Evolutionary conservation across 2,113 vertebrate genomes (phyloP).

Genomic region (Dascyllus trimaculatus): DNA sequence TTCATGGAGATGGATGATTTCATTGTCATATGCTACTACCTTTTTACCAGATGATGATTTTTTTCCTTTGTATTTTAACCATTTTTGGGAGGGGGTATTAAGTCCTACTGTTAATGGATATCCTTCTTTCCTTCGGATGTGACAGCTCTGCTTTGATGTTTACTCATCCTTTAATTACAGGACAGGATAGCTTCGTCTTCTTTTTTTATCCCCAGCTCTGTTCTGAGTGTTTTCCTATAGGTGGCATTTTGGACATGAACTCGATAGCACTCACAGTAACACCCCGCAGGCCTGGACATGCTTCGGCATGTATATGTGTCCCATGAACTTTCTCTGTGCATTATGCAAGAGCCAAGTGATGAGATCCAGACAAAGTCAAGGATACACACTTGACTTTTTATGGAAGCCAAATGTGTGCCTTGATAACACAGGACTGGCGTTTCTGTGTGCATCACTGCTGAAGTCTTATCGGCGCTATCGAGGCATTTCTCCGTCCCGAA

Average conservation of each 20-base stretch:
- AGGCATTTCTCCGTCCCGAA: slow-evolving; percentile 11
- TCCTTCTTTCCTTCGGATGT: slow-evolving; percentile 35
- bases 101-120: slow-evolving; percentile 51
- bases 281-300: slow-evolving; percentile 68
- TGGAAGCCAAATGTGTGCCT: slow-evolving; percentile 19
- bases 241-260: slow-evolving; percentile 71
- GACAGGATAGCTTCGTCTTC: slow-evolving; percentile 62
- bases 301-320: slow-evolving; percentile 51
- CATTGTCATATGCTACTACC: neutral
- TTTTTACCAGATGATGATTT: slow-evolving; percentile 21
- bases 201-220: neutral
- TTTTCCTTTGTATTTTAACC: slow-evolving; percentile 5
- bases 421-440: slow-evolving; percentile 17
- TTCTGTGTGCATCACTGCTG: slow-evolving; percentile 21
- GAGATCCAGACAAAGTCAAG: slow-evolving; percentile 50
- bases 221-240: slow-evolving; percentile 38
- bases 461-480: slow-evolving; percentile 7
- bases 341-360: slow-evolving; percentile 67
- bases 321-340: slow-evolving; percentile 63
- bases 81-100: neutral
- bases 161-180: slow-evolving; percentile 74
- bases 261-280: slow-evolving; percentile 55
- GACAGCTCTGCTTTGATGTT: slow-evolving; percentile 67
- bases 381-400: slow-evolving; percentile 39
- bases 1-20: too few species aligned